Evolutionary conservation across 2,888 invertebrate genomes (phyloP).

Genomic region (Leptopilina drosophilae): DNA sequence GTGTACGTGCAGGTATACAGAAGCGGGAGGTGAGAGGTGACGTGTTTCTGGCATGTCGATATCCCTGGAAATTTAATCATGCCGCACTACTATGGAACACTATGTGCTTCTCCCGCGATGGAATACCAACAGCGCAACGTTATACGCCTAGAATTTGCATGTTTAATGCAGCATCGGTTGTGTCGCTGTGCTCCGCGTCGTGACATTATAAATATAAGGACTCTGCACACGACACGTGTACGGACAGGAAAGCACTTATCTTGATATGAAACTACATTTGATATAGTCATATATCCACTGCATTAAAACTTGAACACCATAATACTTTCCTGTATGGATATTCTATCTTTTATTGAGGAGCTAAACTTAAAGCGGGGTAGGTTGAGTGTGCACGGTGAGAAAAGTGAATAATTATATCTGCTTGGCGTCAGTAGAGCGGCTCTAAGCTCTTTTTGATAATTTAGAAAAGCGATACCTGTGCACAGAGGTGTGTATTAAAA

Average conservation of each 20-base stretch:
- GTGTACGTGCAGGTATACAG: conserved; percentile 59
- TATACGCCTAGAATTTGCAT: conserved; percentile 70
- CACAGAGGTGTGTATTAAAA: not conserved
- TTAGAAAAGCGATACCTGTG: not conserved
- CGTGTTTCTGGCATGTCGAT: conserved; percentile 70
- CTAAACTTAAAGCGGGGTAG: not conserved
- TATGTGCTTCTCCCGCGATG: conserved; percentile 62
- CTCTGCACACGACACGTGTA: conserved; percentile 49
- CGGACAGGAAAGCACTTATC: conserved; percentile 36
- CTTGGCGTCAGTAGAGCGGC: not conserved
- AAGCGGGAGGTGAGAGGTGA: conserved; percentile 58
- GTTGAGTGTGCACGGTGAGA: not conserved
- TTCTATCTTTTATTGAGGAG: not conserved
- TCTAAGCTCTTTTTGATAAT: not conserved
- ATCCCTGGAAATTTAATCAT: conserved; percentile 71
- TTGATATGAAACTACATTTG: conserved; percentile 10
- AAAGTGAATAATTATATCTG: not conserved
- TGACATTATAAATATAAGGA: conserved; percentile 61
- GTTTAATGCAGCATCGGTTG: conserved; percentile 68
- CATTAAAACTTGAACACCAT: not conserved
- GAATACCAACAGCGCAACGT: conserved; percentile 60
- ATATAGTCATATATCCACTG: conserved; percentile 7
- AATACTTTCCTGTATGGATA: not conserved
- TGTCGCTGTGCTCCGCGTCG: conserved; percentile 56
- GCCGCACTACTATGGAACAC: conserved; percentile 62